Evolutionary conservation across 1,140 invertebrate genomes (phyloP), one percentile per base, ranked within the genome.

Genomic region (Octopus sinensis): DNA sequence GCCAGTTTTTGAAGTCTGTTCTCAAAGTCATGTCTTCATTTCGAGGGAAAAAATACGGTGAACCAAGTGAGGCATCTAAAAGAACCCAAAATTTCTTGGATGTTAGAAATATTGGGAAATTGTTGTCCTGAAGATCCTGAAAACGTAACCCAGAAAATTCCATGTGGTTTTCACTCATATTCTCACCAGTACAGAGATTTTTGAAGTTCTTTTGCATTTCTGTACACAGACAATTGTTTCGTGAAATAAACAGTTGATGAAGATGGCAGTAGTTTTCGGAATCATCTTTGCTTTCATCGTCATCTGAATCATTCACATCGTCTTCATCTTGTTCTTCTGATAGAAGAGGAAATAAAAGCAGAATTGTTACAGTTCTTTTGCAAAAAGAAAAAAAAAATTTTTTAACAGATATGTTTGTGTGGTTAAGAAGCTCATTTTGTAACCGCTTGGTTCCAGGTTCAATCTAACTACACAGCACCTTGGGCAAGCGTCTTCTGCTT

Each of bases 151-250:
- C 51, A 7, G 81, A 54, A 71, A 82, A 80, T 77, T 87, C 84
- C 13, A 79, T 52, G 17, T 73, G 78, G 6, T 84, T 81, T 81
- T 86, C 84, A 9, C 82, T 76, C 4, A 84, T 53, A 53, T 84
- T 79, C 73, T 80, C 83, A 17, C 86, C 87, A 80, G 85, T 85
- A 75, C 84, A 85, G 54, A 89, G 82, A 79, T 87, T 84, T 51
- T 82, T 71, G 80, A 90, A 89, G 53, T 88, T 89, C 80, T 89
- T 90, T 82, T 86, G 82, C 7, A 90, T 86, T 81, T 89, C 88
- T 80, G 62, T 86, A 77, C 88, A 89, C 54, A 90, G 83, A 6
- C 88, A 85, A 10, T 84, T 83, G 82, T 90, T 89, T 80, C 89
- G 88, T 5, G 89, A 89, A 17, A 90, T 85, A 82, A 90, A 90